Base-by-base conservation (phyloP, 2,888 invertebrate genomes). In the Mimachlamys varia region DNA sequence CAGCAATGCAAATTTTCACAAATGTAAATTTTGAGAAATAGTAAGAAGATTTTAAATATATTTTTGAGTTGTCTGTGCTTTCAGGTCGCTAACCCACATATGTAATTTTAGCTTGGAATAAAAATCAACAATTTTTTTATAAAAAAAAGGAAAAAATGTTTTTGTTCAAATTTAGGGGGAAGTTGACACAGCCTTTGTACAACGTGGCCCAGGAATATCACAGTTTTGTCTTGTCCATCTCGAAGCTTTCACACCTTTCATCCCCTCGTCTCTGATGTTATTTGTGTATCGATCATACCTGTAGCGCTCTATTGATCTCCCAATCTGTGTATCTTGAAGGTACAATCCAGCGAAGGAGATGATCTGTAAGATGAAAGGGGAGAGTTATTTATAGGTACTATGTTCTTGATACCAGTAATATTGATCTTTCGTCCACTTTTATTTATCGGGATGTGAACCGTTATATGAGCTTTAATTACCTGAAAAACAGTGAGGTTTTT, bases 331-430 rank as follows among this genome's bases (percentile, higher is more conserved):
- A 76, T 76, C 53, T 53, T 33, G 62, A 62, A 1, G 13, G 12
- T 76, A 27, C 76, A 76, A 33, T 76, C 76, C 27, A 33, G 33
- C 76, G 33, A 15, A 76, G 10, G 76, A 76, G 76, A 76, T 44
- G 44, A 44, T 76, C 27, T 76, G 27, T 76, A 76, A 33, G 76
- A 76, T 76, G 76, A 76, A 76, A 76, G 76, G 33, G 76, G 27
- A 76, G 13, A 12, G 33, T 15, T 76, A 76, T 76, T 76, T 27
- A 76, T 76, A 33, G 76, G 13, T 5, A 76, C 27, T 27, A 4
- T 27, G 15, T 62, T 62, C 62, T 44, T 44, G 44, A 44, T 10
- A 58, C 22, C n/a, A 7, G 22, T 33, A 12, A 5, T 22, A 33
- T 76, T 33, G 33, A 76, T 33, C 76, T 76, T 27, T 12, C 33